These are phyloP conservation scores for Pachycephala philippinensis DNA, from an alignment of 2,113 vertebrate species.

Conservation along the genomic window DNA sequence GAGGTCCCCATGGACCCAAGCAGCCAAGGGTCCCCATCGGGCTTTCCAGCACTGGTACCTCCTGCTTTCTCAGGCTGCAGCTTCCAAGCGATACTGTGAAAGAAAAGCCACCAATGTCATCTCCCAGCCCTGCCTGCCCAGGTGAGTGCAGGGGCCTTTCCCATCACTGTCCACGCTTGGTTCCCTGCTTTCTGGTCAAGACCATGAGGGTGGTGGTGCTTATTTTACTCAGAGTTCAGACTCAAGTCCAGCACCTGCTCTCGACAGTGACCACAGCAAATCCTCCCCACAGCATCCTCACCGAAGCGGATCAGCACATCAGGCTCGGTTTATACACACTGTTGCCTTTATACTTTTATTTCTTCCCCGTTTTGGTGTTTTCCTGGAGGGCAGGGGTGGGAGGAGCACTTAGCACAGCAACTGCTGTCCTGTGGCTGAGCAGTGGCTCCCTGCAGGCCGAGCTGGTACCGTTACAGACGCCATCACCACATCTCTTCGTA, in stretches of 20 bases:
- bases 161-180: background rate
- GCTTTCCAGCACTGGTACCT: background rate
- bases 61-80: background rate
- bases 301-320: fast-evolving
- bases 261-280: fast-evolving
- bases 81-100: slow-evolving; percentile 21
- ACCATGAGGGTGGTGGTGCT: background rate
- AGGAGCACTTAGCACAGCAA: background rate
- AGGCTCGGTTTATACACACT: background rate
- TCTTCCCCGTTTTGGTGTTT: background rate
- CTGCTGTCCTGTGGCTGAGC: background rate
- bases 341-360: background rate
- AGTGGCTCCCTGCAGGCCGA: background rate
- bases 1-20: background rate
- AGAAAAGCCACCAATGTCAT: slow-evolving; percentile 4
- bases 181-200: background rate
- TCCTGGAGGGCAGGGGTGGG: background rate
- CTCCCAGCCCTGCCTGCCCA: background rate
- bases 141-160: slow-evolving; percentile 4
- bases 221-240: background rate
- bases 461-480: background rate
- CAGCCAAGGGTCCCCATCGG: background rate
- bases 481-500: background rate
- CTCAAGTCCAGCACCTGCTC: background rate
- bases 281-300: background rate